Base-by-base conservation (phyloP, 2,888 invertebrate species). In the Stenotaenia linearis region DNA sequence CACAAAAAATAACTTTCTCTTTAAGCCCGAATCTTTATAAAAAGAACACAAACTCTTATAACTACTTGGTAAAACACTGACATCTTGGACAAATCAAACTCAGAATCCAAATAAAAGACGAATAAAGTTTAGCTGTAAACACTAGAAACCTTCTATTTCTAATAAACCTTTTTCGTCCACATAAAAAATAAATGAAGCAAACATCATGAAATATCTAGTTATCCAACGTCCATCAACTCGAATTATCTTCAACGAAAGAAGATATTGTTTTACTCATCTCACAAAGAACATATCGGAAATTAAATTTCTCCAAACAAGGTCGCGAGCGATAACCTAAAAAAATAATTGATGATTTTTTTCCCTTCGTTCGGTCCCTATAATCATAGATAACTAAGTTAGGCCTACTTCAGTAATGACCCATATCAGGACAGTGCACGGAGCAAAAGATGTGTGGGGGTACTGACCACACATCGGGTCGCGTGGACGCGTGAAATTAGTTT, bases 401-500 rank as follows among this genome's bases (percentile, higher is more conserved):
- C 45, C 45, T 45, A 61, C 9, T 9, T 25, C 61, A 23, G 61
- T 61, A 61, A 61, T 28, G 23, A 28, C 61, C 15, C 61, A 15
- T 61, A 61, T 61, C 61, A 7, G 25, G 25, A 61, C 61, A 61
- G 9, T 15, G 61, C 61, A 61, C 61, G 25, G 25, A 25, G 61
- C 28, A 12, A 61, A 25, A 61, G 61, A 61, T 9, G 23, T n/a
- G n/a, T n/a, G 25, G 10, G 61, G 23, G 61, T 15, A 61, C 23
- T 61, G 61, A 25, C 61, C 61, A 61, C 25, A 23, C 61, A 61
- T 61, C 61, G 15, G 61, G 28, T 61, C 61, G 25, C 61, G 61
- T 28, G 61, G 61, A 61, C 61, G 61, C 61, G 61, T 61, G 61
- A 61, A 61, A 61, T 61, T 61, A 61, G 61, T 61, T 61, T 61